phyloP scores from a whole-genome alignment of 1,140 invertebrate species.

The Platorchestia sp. region DNA sequence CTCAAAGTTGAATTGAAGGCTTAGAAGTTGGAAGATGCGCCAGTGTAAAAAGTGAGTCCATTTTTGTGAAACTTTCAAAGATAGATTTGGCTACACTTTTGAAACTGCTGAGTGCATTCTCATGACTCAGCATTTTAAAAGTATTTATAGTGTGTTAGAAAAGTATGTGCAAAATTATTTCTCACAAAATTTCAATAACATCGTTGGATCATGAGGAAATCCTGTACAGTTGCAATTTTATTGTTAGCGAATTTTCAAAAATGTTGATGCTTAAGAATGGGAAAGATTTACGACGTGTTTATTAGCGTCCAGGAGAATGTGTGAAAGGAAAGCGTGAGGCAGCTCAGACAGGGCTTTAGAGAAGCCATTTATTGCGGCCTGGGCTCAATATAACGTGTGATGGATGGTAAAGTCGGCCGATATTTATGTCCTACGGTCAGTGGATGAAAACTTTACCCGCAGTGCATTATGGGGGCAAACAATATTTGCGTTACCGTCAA shows the following conservation, averaged over 20 bases:
- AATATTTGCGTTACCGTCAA: neutral
- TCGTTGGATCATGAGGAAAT: neutral
- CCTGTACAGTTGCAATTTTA: neutral
- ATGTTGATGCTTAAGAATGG: neutral
- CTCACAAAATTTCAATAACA: neutral
- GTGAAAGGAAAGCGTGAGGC: neutral
- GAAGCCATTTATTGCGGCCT: neutral
- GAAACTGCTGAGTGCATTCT: too few relatives aligned
- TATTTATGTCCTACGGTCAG: neutral
- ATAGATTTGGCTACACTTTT: too few relatives aligned
- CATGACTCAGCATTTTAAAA: too few relatives aligned
- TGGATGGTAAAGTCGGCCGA: neutral
- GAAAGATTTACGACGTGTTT: neutral
- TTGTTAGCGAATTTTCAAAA: neutral
- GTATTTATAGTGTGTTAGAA: neutral
- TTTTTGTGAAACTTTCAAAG: too few relatives aligned
- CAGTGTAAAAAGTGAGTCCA: too few relatives aligned
- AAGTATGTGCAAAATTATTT: neutral
- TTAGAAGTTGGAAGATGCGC: too few relatives aligned
- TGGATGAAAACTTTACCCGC: neutral
- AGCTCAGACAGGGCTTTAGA: neutral
- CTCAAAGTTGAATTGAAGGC: too few relatives aligned
- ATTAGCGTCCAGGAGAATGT: neutral
- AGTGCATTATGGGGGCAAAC: neutral
- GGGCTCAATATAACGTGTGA: neutral